Base-by-base conservation (phyloP, 2,888 invertebrate species). In the Lepidocyrtinus sp. region DNA sequence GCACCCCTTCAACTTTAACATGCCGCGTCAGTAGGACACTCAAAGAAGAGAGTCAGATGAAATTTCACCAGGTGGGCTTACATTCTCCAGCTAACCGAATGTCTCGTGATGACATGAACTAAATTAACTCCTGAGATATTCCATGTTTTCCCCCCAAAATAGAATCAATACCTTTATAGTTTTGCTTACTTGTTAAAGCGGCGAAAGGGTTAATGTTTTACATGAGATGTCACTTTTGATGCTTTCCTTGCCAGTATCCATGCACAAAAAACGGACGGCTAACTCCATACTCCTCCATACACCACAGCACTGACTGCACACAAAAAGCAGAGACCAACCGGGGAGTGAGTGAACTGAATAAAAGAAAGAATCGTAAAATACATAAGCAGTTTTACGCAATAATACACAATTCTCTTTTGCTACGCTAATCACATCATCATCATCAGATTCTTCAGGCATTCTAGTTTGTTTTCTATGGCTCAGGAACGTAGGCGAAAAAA, bases 331-430 rank as follows among this genome's bases (percentile, higher is more conserved):
- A 15, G 50, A 50, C 50, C 50, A 12, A 12, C 5, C 50, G 17
- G 50, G 50, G 50, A 50, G 50, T 50, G 50, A 50, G 50, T 50
- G 50, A 50, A 50, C 50, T 50, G 50, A 50, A 17, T 50, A 50
- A 50, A 50, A 50, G 50, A 50, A 50, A 50, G 50, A 50, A 50
- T 50, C 50, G 50, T 50, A 50, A 50, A 50, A 50, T 50, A 50
- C 50, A 50, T 50, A 50, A 36, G 36, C 5, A 50, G 50, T 50
- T 50, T 50, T 50, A 50, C 50, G 50, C 50, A 50, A 50, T 50
- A 50, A 50, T 17, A 7, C 36, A 36, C 36, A 7, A 36, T 7
- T 36, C 36, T 7, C 50, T 50, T 7, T 17, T 50, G 1, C 50
- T 50, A 50, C 36, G 12, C n/a, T 36, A 36, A 36, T 50, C 2